Evolutionary conservation across 2,797 vertebrate genomes (phyloP), one percentile per base, ranked within the genome.

Genomic region (Enteromius afrohamiltoni): DNA sequence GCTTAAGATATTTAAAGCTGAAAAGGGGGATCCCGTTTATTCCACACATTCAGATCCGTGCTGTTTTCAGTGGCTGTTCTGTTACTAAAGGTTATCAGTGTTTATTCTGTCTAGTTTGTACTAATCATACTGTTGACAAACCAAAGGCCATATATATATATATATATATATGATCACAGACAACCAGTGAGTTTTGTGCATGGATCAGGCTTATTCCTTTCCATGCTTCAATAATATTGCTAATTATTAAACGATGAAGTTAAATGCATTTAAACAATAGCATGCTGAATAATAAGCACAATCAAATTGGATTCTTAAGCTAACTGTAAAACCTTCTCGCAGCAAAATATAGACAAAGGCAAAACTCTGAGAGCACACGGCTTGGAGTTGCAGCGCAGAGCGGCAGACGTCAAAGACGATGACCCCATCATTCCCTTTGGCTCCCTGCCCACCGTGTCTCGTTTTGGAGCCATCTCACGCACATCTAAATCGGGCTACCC

Each of bases 401-500:
- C 95, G 0, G 91, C 96, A 2, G 98, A 99, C 86, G 92, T 96
- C 0, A 96, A 95, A 88, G 97, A 98, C 13, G 98, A 99, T 8
- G 98, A 99, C 86, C 98, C 98, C 76, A 99, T 99, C 85, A 99
- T 99, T 87, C 98, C 98, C 0, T 99, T 99, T 87, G 98, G 98
- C 85, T 96, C 99, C 73, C 94, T 97, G 88, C 98, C 98, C 37
- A 99, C 98, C 19, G 97, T 99, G 11, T 99, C 98, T 0, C 96
- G 97, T 85, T 99, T 99, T 80, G 98, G 98, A 62, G 98, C 97
- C 87, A 99, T 99, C 86, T 98, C 98, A 23, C 96, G 98, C 89
- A 98, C 97, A 77, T 96, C 98, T 69, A 99, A 98, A 94, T 95
- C 96, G 0, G 95, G 97, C 86, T 99, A 98, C 92, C 98, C 97